A percentile compares a stretch with the other conserved stretches of the same genome.
Evolutionary conservation across 2,113 vertebrate species (phyloP).

Genomic region (Cnemophilus loriae): DNA sequence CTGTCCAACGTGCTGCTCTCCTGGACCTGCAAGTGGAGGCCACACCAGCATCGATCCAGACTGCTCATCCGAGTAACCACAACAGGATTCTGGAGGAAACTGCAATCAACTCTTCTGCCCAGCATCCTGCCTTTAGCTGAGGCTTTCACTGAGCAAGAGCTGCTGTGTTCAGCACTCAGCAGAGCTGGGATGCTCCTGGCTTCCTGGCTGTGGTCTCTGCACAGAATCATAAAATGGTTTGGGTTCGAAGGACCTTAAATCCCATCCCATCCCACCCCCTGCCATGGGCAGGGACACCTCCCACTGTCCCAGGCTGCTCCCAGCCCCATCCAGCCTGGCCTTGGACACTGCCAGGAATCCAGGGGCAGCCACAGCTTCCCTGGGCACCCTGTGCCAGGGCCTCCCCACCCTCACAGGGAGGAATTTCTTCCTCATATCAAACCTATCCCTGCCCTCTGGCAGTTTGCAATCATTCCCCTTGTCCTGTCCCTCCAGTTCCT

Average conservation of each 20-base stretch:
- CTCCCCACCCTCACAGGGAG: accelerated
- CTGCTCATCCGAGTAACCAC: neutral
- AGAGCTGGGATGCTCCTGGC: no score
- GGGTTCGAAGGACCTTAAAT: neutral
- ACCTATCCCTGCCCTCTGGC: neutral
- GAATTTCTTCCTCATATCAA: neutral
- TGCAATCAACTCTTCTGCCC: neutral
- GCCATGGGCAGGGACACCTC: neutral
- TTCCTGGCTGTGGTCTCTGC: neutral
- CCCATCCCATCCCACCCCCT: accelerated
- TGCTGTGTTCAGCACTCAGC: neutral
- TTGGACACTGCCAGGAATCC: neutral
- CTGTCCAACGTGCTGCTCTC: neutral
- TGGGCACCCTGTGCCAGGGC: neutral
- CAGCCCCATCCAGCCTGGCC: neutral
- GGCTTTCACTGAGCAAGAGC: neutral
- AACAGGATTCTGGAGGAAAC: neutral
- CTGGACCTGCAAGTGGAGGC: neutral
- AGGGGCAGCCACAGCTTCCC: neutral
- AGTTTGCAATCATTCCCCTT: neutral
- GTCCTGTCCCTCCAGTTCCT: neutral
- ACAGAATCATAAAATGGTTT: neutral
- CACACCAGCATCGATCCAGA: neutral
- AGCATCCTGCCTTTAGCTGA: neutral
- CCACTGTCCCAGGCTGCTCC: neutral